Base-by-base conservation (phyloP, 2,888 invertebrate species). In the Apotomis betuletana region DNA sequence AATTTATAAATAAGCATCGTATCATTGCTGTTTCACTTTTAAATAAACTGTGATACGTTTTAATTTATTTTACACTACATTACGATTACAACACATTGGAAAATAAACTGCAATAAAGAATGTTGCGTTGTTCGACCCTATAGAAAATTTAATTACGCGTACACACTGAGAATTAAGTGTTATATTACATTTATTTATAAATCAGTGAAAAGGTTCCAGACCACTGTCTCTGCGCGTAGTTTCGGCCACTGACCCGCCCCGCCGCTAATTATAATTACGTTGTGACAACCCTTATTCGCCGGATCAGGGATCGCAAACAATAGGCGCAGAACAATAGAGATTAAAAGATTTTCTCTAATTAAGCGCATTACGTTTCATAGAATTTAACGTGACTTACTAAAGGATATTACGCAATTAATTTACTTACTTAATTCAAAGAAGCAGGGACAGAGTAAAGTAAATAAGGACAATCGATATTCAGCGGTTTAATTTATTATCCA, bases 291-390 rank as follows among this genome's bases (percentile, higher is more conserved):
- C 65, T 70, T 65, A 41, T 60, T 59, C 55, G 55, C 46, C 41
- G 54, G 70, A 54, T 70, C 70, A 70, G 70, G 60, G 65, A 55
- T 55, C 12, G 65, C 65, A 55, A 70, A 70, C 70, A 70, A 70
- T 70, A 38, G 55, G 65, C n/a, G 27, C 54, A n/a, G 8, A 51
- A 70, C 65, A 70, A 70, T 61, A 55, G 60, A 55, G 65, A 67
- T 70, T 70, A 70, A 67, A 70, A 70, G 70, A 67, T 70, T 70
- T 70, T 51, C 49, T 61, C 49, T 61, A 65, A 70, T 70, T 61
- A 70, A 70, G 65, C 46, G 59, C 36, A 54, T 70, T 49, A 70
- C 54, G 62, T 62, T 69, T 69, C 62, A 70, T 70, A 51, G 60
- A 70, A 60, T 65, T 49, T 12, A 62, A 59, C 65, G 36, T 65